These are phyloP conservation scores for Embidobia sp. DNA, from an alignment of 2,888 invertebrate species.

Conservation along the genomic window DNA sequence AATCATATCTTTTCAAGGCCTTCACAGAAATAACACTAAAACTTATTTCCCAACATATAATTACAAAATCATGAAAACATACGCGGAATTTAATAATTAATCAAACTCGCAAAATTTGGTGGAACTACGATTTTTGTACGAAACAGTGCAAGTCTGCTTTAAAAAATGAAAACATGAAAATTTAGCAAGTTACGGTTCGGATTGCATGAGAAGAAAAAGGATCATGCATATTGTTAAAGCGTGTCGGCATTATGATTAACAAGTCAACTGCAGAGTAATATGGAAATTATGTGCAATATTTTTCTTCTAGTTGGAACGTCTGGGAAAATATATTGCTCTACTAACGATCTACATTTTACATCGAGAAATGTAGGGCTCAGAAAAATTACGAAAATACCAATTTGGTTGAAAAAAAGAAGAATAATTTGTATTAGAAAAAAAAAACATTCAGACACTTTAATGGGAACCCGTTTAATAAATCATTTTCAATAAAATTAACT, in stretches of 20 bases:
- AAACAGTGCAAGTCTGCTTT: too few relatives aligned
- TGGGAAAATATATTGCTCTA: conserved; percentile 34
- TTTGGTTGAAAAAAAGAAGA: background rate
- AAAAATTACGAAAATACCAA: conserved; percentile 33
- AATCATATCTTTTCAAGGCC: conserved; percentile 15
- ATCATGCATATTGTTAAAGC: background rate
- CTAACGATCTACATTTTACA: conserved; percentile 43
- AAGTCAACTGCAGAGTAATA: conserved; percentile 51
- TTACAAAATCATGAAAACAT: background rate
- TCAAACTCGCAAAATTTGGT: too few relatives aligned
- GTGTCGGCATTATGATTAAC: conserved; percentile 37
- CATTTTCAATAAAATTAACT: too few relatives aligned
- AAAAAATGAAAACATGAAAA: too few relatives aligned
- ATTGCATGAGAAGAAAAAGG: background rate
- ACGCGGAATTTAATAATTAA: too few relatives aligned
- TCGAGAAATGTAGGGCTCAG: conserved; percentile 17
- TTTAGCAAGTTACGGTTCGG: too few relatives aligned
- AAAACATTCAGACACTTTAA: too few relatives aligned
- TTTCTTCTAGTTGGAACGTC: conserved; percentile 43
- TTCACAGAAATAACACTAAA: background rate
- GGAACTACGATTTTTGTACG: too few relatives aligned
- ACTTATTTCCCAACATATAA: background rate
- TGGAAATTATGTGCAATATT: conserved; percentile 52
- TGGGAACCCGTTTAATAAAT: too few relatives aligned
- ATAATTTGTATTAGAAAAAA: conserved; percentile 15